Base-by-base conservation (phyloP, 2,797 vertebrate genomes). In the Acipenser transmontanus region DNA sequence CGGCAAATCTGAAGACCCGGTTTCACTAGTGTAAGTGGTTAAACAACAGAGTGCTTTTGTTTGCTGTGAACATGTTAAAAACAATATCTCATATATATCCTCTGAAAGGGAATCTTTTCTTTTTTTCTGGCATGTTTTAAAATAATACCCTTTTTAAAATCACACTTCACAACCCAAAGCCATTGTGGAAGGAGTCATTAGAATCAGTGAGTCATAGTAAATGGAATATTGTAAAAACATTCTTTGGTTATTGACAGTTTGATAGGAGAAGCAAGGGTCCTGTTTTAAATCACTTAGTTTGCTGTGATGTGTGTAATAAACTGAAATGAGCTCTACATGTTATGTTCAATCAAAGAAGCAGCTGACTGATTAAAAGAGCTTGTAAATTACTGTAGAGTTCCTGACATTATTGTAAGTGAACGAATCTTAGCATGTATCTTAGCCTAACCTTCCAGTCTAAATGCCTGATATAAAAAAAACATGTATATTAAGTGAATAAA, bases 11-110 rank as follows among this genome's bases (percentile, higher is more conserved):
- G 88, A 88, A 84, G 88, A 89, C 78, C 77, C 82, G 76, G 66
- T 89, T 90, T 88, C 82, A 74, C 81, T 83, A 86, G 80, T 91
- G 90, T 95, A 89, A 94, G 82, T 84, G 73, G 76, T 69, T 65
- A 65, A 63, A 7, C 17, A 13, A 70, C 48, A 10, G 57, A 49
- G 10, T 54, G 59, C 59, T 17, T 68, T 73, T 71, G 66, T 78
- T 83, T 88, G 81, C 78, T 71, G 82, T 85, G 80, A 49, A 63
- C 47, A 70, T 73, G 8, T 14, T 54, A 60, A 59, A 34, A 34
- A 34, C 34, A 34, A 34, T 34, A 34, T 34, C 34, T 34, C 34
- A 34, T 34, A 34, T 34, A 34, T 34, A 0, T 3, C 34, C 3
- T 34, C 34, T 34, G 2, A 72, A 62, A 68, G 67, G 61, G 12